Percentiles rank a stretch among this genome's conserved stretches.
Evolutionary conservation across 2,113 vertebrate species (phyloP).

Genomic region (Chitala chitala): DNA sequence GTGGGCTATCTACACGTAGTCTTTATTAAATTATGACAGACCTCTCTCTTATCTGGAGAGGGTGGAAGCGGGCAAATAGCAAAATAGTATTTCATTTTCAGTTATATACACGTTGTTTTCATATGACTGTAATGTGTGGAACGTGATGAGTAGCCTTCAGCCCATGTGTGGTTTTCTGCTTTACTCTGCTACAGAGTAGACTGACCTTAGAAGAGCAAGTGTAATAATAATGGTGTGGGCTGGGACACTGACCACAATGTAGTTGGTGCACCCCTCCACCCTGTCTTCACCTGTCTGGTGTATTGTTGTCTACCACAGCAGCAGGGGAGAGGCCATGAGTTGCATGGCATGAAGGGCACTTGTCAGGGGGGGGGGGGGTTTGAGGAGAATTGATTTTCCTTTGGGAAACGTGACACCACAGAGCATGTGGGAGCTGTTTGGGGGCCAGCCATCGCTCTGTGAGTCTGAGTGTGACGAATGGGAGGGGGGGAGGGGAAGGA

Average conservation of each 20-base stretch:
- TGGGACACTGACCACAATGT: too few species aligned
- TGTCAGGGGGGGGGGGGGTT: slow-evolving; percentile 21
- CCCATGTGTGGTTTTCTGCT: too few species aligned
- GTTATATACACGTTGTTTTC: too few species aligned
- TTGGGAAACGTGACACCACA: slow-evolving; percentile 32
- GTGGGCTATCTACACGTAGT: neutral
- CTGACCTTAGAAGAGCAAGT: too few species aligned
- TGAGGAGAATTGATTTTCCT: slow-evolving; percentile 57
- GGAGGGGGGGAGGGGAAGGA: neutral
- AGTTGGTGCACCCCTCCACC: neutral
- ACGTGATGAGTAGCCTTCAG: too few species aligned
- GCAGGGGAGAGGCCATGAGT: slow-evolving; percentile 20
- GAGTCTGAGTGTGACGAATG: neutral
- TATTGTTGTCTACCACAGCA: slow-evolving; percentile 26
- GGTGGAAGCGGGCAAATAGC: too few species aligned
- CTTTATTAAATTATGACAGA: neutral
- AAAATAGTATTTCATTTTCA: too few species aligned
- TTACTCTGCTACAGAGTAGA: too few species aligned
- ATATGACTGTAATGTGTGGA: too few species aligned
- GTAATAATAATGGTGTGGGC: too few species aligned
- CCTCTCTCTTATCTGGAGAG: neutral
- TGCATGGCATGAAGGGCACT: slow-evolving; percentile 49
- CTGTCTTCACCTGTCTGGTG: slow-evolving; percentile 18
- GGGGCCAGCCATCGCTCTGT: neutral
- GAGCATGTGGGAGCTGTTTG: neutral